A percentile compares a stretch with the other conserved stretches of the same genome.
Evolutionary conservation across 2,888 invertebrate species (phyloP).

Genomic region (Trichopria drosophilae): DNA sequence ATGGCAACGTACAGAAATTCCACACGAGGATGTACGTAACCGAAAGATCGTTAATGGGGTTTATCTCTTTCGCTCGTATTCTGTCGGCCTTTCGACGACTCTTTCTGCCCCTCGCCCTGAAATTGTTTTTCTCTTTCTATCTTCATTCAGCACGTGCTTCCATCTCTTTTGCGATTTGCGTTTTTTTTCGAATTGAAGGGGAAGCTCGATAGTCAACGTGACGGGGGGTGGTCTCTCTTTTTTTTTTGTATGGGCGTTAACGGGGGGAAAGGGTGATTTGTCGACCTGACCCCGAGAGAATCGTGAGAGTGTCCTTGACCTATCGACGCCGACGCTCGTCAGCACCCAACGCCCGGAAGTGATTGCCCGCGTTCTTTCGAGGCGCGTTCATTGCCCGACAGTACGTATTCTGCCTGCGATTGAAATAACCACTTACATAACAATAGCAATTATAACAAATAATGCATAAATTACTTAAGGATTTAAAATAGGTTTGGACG

Average conservation of each 20-base stretch:
- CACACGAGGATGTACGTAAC: slow-evolving; percentile 23
- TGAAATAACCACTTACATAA: no score
- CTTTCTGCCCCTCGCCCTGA: slow-evolving; percentile 17
- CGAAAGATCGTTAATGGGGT: slow-evolving; percentile 18
- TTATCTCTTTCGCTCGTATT: slow-evolving; percentile 22
- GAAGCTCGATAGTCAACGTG: slow-evolving; percentile 43
- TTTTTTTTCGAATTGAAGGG: slow-evolving; percentile 45
- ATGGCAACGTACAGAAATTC: no score
- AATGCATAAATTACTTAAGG: no score
- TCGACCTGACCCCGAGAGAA: slow-evolving; percentile 57
- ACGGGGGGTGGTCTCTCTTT: slow-evolving; percentile 35
- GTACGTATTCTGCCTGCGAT: no score
- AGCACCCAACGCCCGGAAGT: slow-evolving; percentile 43
- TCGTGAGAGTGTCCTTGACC: slow-evolving; percentile 56
- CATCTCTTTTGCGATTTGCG: no score
- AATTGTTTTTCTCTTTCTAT: slow-evolving; percentile 16
- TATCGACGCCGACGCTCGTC: slow-evolving; percentile 54
- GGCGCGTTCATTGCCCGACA: no score
- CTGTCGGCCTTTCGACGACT: slow-evolving; percentile 31
- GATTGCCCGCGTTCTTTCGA: no score
- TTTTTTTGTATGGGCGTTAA: slow-evolving; percentile 49
- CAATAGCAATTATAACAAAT: no score
- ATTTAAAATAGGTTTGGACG: no score
- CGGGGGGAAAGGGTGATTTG: slow-evolving; percentile 55
- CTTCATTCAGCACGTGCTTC: no score